Evolutionary conservation across 2,797 vertebrate species (phyloP).

Genomic region (Eulemur mongoz): DNA sequence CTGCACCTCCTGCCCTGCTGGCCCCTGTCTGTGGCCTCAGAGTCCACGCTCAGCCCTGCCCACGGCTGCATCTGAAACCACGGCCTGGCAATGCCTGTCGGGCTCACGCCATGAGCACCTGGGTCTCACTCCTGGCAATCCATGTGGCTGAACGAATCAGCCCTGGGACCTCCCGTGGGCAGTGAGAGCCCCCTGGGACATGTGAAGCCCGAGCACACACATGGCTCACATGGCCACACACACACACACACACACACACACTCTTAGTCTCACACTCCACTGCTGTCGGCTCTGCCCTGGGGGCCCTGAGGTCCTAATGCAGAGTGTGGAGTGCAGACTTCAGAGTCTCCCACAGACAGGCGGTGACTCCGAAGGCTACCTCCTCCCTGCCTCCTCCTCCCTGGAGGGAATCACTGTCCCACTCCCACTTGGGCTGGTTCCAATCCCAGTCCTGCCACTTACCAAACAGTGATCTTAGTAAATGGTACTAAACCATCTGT

Average conservation of each 20-base stretch:
- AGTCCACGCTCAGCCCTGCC: background rate
- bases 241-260: background rate
- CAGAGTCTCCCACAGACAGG: background rate
- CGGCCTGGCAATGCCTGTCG: background rate
- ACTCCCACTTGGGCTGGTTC: background rate
- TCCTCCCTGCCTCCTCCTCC: too few relatives aligned
- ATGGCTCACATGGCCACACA: background rate
- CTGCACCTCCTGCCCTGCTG: background rate
- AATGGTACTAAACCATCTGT: background rate
- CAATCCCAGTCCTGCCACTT: background rate
- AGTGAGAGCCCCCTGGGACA: too few relatives aligned
- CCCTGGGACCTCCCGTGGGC: background rate
- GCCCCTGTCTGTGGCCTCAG: background rate
- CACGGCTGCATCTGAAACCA: background rate
- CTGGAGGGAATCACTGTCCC: background rate
- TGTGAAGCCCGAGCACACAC: rapidly evolving
- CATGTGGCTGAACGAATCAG: background rate
- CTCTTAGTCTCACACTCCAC: background rate
- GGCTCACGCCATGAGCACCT: background rate
- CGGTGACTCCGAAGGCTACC: too few relatives aligned
- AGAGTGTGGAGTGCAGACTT: background rate
- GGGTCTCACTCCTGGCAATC: background rate
- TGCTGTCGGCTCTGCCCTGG: background rate
- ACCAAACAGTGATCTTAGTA: background rate
- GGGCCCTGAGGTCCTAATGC: background rate